Percentiles rank a stretch among this genome's conserved stretches.
Evolutionary conservation across 2,113 vertebrate genomes (phyloP).

Genomic region (Uropsilus gracilis): DNA sequence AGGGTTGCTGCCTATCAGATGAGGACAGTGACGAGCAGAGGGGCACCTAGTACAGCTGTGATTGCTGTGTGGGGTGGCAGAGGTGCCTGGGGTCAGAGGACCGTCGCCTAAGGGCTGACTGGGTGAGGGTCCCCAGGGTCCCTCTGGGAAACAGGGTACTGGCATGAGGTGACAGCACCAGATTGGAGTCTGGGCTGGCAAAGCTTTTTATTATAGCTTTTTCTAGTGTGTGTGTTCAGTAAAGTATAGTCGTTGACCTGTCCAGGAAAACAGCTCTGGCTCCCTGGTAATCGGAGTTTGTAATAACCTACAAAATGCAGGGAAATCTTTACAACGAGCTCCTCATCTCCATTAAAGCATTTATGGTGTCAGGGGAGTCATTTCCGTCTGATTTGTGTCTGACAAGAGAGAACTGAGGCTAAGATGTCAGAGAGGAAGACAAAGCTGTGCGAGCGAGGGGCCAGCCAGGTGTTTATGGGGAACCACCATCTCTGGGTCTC

Average conservation of each 20-base stretch:
- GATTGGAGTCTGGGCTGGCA: neutral
- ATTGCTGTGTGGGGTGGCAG: neutral
- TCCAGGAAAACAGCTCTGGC: conserved; percentile 61
- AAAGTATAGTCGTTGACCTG: conserved; percentile 66
- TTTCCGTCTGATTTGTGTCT: conserved; percentile 56
- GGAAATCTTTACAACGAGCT: conserved; percentile 60
- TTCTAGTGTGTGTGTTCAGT: conserved; percentile 51
- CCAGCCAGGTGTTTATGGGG: neutral
- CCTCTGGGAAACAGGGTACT: neutral
- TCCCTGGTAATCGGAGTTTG: conserved; percentile 47
- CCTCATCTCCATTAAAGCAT: conserved; percentile 40
- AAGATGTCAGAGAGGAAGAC: neutral
- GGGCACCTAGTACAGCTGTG: neutral
- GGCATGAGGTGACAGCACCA: neutral
- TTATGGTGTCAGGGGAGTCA: conserved; percentile 39
- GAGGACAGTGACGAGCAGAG: neutral
- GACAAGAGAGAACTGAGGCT: neutral
- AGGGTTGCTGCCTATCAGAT: accelerated
- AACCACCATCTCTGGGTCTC: neutral
- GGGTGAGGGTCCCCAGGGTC: neutral
- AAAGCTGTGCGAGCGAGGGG: neutral
- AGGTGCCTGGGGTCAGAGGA: neutral
- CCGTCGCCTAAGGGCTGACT: neutral
- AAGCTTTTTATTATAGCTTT: conserved; percentile 63
- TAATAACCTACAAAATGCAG: conserved; percentile 63